phyloP scores from a whole-genome alignment of 2,113 vertebrate genomes.

The Puffinus mauretanicus region DNA sequence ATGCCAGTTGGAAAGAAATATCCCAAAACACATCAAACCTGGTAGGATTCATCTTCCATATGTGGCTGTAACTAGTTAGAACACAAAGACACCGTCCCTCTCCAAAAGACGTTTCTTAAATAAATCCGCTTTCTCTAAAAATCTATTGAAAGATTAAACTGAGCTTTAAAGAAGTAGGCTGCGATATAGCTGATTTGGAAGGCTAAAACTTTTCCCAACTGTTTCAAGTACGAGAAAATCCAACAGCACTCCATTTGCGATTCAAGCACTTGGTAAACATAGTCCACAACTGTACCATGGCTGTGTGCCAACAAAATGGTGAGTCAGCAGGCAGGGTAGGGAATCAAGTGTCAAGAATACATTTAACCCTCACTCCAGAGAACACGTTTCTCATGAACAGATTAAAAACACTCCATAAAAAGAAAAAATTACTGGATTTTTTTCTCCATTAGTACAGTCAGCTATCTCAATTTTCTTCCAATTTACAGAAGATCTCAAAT shows the following conservation, averaged over 20 bases:
- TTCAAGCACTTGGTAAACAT: constrained; percentile 21
- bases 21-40: neutral
- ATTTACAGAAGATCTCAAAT: neutral
- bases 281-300: neutral
- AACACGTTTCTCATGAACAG: neutral
- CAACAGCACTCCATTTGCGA: neutral
- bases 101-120: neutral
- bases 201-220: neutral
- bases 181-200: neutral
- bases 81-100: neutral
- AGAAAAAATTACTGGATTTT: neutral
- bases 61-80: neutral
- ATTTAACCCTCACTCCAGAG: constrained; percentile 43
- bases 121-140: neutral
- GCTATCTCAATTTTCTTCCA: neutral
- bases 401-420: neutral
- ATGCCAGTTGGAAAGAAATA: neutral
- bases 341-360: constrained; percentile 37
- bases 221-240: neutral
- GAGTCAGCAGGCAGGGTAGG: constrained; percentile 47
- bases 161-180: neutral
- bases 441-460: neutral
- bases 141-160: neutral
- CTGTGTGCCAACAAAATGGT: constrained; percentile 40
- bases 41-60: neutral